Evolutionary conservation across 2,888 invertebrate genomes (phyloP).

Genomic region (Melipona beecheii): DNA sequence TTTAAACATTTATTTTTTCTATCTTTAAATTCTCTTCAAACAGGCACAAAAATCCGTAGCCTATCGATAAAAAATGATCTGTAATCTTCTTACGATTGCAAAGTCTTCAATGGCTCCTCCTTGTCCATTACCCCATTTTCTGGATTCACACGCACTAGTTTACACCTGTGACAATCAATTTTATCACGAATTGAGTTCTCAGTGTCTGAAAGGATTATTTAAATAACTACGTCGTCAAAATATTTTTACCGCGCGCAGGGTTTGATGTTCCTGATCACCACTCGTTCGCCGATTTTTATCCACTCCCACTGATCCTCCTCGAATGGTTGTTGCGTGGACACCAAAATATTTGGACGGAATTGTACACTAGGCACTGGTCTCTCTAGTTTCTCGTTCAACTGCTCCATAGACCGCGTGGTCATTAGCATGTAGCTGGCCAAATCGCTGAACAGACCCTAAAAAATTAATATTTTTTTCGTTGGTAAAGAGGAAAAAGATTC

Average conservation of each 20-base stretch:
- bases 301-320: constrained; percentile 86
- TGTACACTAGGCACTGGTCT: constrained; percentile 83
- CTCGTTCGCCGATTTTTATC: constrained; percentile 85
- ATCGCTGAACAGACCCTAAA: constrained; percentile 85
- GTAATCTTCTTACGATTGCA: constrained; percentile 83
- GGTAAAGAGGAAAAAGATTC: too few relatives aligned
- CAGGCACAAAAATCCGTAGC: too few relatives aligned
- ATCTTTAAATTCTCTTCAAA: too few relatives aligned
- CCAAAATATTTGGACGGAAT: constrained; percentile 86
- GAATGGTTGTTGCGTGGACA: constrained; percentile 84
- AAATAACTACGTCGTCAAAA: neutral
- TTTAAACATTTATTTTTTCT: too few relatives aligned
- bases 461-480: constrained; percentile 11
- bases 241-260: constrained; percentile 85
- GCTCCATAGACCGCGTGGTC: constrained; percentile 85
- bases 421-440: constrained; percentile 85
- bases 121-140: constrained; percentile 83
- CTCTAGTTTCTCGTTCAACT: constrained; percentile 84
- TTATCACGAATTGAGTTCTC: neutral
- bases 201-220: too few relatives aligned
- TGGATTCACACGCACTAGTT: constrained; percentile 84
- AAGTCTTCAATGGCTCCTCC: constrained; percentile 85
- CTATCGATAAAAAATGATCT: neutral
- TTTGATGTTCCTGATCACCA: constrained; percentile 85
- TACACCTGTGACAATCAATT: constrained; percentile 78